phyloP scores from a whole-genome alignment of 2,888 invertebrate species.

The Aricia artaxerxes region DNA sequence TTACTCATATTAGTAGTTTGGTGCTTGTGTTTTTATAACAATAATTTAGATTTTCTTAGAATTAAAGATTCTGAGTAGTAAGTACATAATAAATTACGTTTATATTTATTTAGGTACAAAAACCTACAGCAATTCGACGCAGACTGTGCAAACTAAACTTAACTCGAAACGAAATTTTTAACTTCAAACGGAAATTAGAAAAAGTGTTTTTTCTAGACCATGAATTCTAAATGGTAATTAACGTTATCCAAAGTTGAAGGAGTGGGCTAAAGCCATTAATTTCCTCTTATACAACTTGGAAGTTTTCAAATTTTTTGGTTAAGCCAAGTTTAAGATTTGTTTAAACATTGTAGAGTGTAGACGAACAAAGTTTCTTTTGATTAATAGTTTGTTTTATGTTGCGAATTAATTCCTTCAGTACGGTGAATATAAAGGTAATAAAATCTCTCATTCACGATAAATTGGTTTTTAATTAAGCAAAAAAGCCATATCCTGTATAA shows the following conservation, averaged over 20 bases:
- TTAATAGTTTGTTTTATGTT: conserved; percentile 17
- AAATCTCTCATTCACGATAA: too few relatives aligned
- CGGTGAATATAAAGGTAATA: neutral
- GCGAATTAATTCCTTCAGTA: neutral
- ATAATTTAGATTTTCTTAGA: neutral
- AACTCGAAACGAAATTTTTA: neutral
- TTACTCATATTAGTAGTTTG: too few relatives aligned
- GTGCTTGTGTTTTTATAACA: too few relatives aligned
- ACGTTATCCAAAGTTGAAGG: conserved; percentile 25
- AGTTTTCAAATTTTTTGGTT: conserved; percentile 22
- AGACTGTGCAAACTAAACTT: neutral
- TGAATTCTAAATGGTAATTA: conserved; percentile 30
- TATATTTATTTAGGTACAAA: neutral
- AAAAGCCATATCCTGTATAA: too few relatives aligned
- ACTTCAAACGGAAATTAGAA: conserved; percentile 16
- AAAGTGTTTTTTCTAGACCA: conserved; percentile 16
- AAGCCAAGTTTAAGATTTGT: conserved; percentile 28
- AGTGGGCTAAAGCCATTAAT: conserved; percentile 24
- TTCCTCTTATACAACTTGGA: conserved; percentile 17
- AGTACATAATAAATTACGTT: neutral
- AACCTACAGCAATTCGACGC: neutral
- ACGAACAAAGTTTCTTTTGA: conserved; percentile 28
- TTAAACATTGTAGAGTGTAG: neutral
- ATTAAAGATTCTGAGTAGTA: neutral
- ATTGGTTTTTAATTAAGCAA: too few relatives aligned